These are phyloP conservation scores for Philantomba maxwellii DNA, from an alignment of 2,113 vertebrate genomes.

Conservation along the genomic window DNA sequence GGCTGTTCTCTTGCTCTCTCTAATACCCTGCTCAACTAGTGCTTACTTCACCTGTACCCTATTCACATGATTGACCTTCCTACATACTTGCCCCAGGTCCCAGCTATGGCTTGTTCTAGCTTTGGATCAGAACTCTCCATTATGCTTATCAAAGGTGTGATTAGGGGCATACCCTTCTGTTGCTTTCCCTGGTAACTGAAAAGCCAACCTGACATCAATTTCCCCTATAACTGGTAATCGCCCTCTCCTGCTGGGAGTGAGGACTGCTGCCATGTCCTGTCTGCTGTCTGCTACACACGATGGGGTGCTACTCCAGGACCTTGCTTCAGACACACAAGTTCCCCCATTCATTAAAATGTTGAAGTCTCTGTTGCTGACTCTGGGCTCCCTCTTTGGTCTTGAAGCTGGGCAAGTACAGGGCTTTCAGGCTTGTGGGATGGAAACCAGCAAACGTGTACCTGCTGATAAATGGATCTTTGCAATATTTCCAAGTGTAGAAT, in stretches of 20 bases:
- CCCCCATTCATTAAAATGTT: background rate
- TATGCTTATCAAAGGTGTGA: background rate
- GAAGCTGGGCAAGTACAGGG: background rate
- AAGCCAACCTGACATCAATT: background rate
- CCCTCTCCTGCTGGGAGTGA: background rate
- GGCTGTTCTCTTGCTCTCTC: background rate
- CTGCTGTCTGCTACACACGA: background rate
- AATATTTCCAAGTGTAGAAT: background rate
- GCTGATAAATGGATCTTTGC: background rate
- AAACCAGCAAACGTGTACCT: background rate
- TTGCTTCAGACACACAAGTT: background rate
- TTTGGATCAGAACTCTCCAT: background rate
- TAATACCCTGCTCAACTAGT: background rate
- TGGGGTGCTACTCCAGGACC: background rate
- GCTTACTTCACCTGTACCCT: background rate
- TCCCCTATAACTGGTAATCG: background rate
- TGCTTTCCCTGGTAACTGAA: background rate
- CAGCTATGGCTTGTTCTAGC: background rate
- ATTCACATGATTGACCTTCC: background rate
- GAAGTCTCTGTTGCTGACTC: background rate
- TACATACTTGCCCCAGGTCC: background rate
- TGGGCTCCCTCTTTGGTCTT: background rate
- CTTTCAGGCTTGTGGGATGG: background rate
- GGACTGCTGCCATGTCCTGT: background rate
- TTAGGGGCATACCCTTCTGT: background rate